Evolutionary conservation across 1,140 invertebrate species (phyloP), one percentile per base, ranked within the genome.

Genomic region (Meteorus sp.): DNA sequence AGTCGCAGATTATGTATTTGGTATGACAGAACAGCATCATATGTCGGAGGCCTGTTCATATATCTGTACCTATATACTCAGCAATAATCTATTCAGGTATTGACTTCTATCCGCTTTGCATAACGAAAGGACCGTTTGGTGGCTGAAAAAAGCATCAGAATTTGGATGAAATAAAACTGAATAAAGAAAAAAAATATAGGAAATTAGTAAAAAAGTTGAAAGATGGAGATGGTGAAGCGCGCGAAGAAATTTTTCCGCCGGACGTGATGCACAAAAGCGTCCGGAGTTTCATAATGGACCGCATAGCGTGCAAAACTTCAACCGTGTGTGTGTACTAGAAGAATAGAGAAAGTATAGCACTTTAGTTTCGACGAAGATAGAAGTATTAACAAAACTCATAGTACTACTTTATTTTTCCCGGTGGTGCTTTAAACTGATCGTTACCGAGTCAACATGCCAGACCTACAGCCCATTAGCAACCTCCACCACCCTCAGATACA

Each of bases 261-360:
- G 52, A 41, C 52, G n/a, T 54, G 37, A 27, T 23, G n/a, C 52
- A 54, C 52, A 54, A 54, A 54, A 25, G 39, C 37, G 27, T 39
- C 15, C n/a, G 35, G 39, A 13, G 22, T 54, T 39, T 54, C 43
- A 54, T 54, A 54, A 43, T 41, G 52, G 35, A 54, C 52, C 3
- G 37, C 8, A 43, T 13, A 23, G 20, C 22, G 43, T n/a, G n/a
- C 37, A 54, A 54, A 54, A 39, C 20, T 54, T 54, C 25, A 43
- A n/a, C n/a, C n/a, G 23, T 29, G 48, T 29, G 17, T 51, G 23
- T 54, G 52, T 22, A 11, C 7, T 37, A 37, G 33, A 15, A 22
- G 15, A 22, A 27, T n/a, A n/a, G n/a, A 11, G 13, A 35, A 35
- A 8, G 3, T 35, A n/a, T n/a, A n/a, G n/a, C 33, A 35, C 33